phyloP scores from a whole-genome alignment of 2,113 vertebrate genomes.

The Pyrgilauda ruficollis region DNA sequence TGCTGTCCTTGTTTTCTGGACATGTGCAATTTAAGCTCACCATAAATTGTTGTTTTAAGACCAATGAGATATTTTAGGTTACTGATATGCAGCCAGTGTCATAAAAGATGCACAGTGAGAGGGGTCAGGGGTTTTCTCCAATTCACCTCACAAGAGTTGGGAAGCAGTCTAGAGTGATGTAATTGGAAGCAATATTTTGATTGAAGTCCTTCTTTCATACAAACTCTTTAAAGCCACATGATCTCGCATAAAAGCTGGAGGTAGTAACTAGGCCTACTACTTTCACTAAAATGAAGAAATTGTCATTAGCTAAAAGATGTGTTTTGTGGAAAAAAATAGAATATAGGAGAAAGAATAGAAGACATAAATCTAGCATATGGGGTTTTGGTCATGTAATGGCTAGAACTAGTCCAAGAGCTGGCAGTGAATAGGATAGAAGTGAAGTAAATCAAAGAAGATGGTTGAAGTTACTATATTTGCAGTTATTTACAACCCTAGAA shows the following conservation, averaged over 20 bases:
- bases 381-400: not conserved
- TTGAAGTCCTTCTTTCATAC: not conserved
- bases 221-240: not conserved
- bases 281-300: not conserved
- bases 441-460: conserved; percentile 26
- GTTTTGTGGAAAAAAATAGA: not conserved
- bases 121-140: not conserved
- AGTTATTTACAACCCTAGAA: conserved; percentile 29
- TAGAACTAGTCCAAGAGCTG: not conserved
- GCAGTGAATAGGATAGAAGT: not conserved
- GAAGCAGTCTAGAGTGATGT: not conserved
- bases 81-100: not conserved
- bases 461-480: not conserved
- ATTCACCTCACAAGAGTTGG: not conserved
- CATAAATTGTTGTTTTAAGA: not conserved
- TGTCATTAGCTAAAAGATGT: not conserved
- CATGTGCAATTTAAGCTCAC: rapidly evolving
- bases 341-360: not conserved
- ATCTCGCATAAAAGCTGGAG: not conserved
- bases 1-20: not conserved
- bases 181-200: not conserved
- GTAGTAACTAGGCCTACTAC: not conserved
- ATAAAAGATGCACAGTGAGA: not conserved
- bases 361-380: not conserved
- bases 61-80: not conserved